Base-by-base conservation (phyloP, 2,888 invertebrate species). In the Poecilus cupreus region DNA sequence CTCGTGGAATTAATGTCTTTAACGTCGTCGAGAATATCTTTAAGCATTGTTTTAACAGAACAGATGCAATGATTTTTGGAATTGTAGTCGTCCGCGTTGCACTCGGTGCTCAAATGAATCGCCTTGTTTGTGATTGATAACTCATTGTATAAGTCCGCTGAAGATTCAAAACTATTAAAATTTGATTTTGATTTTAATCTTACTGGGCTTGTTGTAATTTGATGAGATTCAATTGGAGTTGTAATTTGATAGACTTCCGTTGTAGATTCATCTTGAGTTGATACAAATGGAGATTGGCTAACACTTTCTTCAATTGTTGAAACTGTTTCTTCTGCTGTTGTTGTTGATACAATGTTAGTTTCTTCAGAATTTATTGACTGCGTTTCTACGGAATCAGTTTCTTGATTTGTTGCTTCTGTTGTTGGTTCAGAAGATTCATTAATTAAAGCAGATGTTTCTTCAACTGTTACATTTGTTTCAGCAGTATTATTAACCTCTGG, bases 41-140 rank as follows among this genome's bases (percentile, higher is more conserved):
- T 83, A 4, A 86, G 82, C 68, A 86, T 74, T 64, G 81, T 84
- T 70, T 86, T 85, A 0, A 86, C 82, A 2, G 86, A 86, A 57
- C 86, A 86, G 46, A 86, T 83, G 57, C 86, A 86, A 70, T 83
- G 82, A 43, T 85, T 83, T 77, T 83, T 82, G 0, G 57, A 13
- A 4, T 82, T 54, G 77, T 82, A 84, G 68, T 85, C 85, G 0
- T 80, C 72, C 10, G 76, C 32, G 22, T 57, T 83, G 49, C 85
- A 85, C 1, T 82, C 81, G 60, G 11, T 11, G 16, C 24, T 32
- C 10, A 46, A 10, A 20, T 57, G 54, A 10, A 43, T 76, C 46
- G n/a, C 49, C 5, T 75, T 32, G 3, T 68, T 68, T 3, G 64
- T 68, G 32, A 68, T 18, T 3, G 13, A 4, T 18, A 68, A 37